Percentiles rank a stretch among this genome's conserved stretches.
Conservation (phyloP, 2,888 invertebrate species). For the Biston betularia region DNA sequence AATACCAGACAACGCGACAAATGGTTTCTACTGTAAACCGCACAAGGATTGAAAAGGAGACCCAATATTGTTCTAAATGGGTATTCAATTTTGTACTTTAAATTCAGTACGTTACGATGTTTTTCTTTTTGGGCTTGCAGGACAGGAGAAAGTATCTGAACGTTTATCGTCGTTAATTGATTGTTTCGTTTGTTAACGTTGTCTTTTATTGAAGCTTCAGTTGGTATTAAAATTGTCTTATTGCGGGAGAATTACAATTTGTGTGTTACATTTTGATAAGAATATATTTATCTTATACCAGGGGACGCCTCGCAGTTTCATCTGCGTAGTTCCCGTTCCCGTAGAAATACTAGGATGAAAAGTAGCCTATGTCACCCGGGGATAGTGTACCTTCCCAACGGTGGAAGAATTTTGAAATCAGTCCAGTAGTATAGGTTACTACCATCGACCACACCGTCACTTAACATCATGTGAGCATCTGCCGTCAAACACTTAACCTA, state of each 20-base stretch:
- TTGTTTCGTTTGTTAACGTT: slow-evolving; percentile 62
- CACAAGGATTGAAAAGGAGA: slow-evolving; percentile 21
- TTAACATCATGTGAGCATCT: no score
- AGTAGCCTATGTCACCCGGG: no score
- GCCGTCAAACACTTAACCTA: no score
- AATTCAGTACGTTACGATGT: not conserved
- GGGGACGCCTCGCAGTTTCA: no score
- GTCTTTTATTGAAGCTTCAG: slow-evolving; percentile 53
- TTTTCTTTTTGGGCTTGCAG: slow-evolving; percentile 23
- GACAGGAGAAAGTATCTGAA: slow-evolving; percentile 54
- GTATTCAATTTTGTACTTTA: slow-evolving; percentile 11
- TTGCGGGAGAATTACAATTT: not conserved
- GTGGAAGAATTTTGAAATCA: no score
- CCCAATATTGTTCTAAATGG: not conserved
- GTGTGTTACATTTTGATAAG: not conserved
- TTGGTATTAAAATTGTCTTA: not conserved
- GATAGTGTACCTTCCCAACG: no score
- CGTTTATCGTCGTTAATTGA: slow-evolving; percentile 60
- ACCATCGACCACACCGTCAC: no score
- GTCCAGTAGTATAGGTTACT: no score
- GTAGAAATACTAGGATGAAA: no score
- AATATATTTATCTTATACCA: no score
- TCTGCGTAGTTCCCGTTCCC: no score
- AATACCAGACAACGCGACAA: slow-evolving; percentile 19
- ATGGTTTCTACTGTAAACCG: slow-evolving; percentile 23